These are phyloP conservation scores for Coptodon bakossiorum DNA, from an alignment of 2,113 vertebrate species.

Conservation along the genomic window DNA sequence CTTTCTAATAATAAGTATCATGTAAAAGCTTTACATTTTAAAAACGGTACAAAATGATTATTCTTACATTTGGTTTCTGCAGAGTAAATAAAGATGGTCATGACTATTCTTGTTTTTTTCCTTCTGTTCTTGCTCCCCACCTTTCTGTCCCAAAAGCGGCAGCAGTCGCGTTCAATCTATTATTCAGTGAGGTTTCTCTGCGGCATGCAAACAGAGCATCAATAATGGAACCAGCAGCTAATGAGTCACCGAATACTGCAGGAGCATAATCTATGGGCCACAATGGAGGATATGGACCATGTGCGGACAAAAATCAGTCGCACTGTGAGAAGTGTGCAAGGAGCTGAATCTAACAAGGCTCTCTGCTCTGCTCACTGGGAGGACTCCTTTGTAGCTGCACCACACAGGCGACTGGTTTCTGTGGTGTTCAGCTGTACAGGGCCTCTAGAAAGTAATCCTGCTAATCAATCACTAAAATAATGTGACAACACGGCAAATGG, in stretches of 20 bases:
- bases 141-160: not conserved
- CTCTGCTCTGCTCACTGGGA: not conserved
- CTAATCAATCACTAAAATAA: not conserved
- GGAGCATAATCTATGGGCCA: not conserved
- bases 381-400: not conserved
- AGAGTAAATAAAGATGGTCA: not conserved
- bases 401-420: not conserved
- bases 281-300: not conserved
- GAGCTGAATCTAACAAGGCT: not conserved
- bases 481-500: fast-evolving
- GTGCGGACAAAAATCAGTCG: not conserved
- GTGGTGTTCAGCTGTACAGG: not conserved
- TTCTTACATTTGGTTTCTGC: not conserved
- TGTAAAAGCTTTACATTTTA: not conserved
- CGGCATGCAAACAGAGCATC: slow-evolving; percentile 21
- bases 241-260: slow-evolving; percentile 35
- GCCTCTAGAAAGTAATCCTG: not conserved
- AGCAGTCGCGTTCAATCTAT: slow-evolving; percentile 10
- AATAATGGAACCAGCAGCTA: slow-evolving; percentile 28
- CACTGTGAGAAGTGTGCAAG: not conserved
- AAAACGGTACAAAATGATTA: not conserved
- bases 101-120: fast-evolving
- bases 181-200: slow-evolving; percentile 24
- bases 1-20: not conserved
- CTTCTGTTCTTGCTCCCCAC: not conserved